Evolutionary conservation across 2,113 vertebrate genomes (phyloP).

Genomic region (Alectura lathami): DNA sequence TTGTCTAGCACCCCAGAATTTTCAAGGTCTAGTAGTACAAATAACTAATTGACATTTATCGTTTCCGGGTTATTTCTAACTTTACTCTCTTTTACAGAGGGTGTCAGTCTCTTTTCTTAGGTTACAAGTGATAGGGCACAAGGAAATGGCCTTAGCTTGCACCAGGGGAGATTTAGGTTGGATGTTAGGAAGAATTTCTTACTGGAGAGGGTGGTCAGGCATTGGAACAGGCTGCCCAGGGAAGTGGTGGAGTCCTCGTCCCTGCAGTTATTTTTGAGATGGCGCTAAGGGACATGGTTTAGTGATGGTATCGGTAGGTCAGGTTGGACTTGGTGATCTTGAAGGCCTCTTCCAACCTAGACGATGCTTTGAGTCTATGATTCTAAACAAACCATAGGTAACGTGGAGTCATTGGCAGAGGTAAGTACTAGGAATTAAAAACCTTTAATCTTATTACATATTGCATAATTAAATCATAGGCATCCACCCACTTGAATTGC

Average conservation of each 20-base stretch:
- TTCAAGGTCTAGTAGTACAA: neutral
- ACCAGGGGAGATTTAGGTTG: neutral
- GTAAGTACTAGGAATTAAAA: neutral
- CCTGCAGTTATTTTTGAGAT: neutral
- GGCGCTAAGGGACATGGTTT: neutral
- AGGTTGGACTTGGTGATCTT: neutral
- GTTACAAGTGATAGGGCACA: neutral
- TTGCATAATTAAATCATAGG: neutral
- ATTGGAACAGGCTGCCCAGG: neutral
- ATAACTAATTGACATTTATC: slow-evolving; percentile 10
- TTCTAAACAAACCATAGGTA: neutral
- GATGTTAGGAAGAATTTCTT: neutral
- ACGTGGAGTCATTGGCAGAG: neutral
- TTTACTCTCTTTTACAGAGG: neutral
- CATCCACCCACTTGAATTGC: neutral
- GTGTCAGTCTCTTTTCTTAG: neutral
- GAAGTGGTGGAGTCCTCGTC: neutral
- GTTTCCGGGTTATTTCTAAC: neutral
- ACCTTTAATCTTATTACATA: neutral
- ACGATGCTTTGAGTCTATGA: neutral
- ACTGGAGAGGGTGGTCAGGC: neutral
- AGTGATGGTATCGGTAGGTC: neutral
- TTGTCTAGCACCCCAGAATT: neutral
- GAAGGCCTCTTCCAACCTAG: neutral
- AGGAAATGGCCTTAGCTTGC: neutral